phyloP scores from a whole-genome alignment of 2,113 vertebrate species.

The Pseudonaja textilis region DNA sequence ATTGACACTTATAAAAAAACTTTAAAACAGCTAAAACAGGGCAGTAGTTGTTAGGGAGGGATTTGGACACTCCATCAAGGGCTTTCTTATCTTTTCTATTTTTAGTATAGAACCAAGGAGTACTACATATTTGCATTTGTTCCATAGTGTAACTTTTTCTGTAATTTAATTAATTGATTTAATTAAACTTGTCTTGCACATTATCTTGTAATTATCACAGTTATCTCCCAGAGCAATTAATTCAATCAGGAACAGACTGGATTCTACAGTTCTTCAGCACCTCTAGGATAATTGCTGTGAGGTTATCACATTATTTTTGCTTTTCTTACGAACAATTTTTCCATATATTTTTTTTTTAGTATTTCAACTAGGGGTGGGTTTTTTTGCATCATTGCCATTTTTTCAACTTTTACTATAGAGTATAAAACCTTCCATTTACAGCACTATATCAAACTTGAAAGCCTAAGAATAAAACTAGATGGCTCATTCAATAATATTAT shows the following conservation, averaged over 20 bases:
- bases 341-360: conserved; percentile 25
- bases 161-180: conserved; percentile 36
- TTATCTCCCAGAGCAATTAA: conserved; percentile 63
- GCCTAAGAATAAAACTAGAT: conserved; percentile 20
- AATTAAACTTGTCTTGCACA: conserved; percentile 58
- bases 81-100: background rate
- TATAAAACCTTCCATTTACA: conserved; percentile 30
- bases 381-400: conserved; percentile 1
- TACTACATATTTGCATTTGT: background rate
- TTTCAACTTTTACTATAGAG: conserved; percentile 33
- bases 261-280: conserved; percentile 50
- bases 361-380: conserved; percentile 14
- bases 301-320: conserved; percentile 18
- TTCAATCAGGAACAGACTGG: conserved; percentile 62
- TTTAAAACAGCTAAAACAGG: background rate
- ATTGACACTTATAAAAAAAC: background rate
- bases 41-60: background rate
- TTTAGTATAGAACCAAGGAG: conserved; percentile 13
- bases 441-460: conserved; percentile 25
- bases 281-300: conserved; percentile 30
- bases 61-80: background rate
- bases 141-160: conserved; percentile 37
- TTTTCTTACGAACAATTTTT: conserved; percentile 1
- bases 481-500: conserved; percentile 52
- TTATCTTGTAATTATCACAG: conserved; percentile 42